phyloP scores from a whole-genome alignment of 2,888 invertebrate species.

The Antitype chi region DNA sequence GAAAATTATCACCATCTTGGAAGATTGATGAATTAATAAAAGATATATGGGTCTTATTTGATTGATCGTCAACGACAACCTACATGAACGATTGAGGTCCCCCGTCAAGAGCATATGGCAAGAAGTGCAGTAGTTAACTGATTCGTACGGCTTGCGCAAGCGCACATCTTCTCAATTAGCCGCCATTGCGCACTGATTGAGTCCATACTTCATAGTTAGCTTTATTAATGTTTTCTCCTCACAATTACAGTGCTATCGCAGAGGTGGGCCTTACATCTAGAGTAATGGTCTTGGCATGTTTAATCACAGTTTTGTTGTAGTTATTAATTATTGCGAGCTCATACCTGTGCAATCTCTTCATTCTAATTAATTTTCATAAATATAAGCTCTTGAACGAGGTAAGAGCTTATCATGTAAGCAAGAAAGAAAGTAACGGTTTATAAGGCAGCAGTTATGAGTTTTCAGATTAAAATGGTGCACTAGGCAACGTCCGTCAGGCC shows the following conservation, averaged over 20 bases:
- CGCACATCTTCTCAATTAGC: slow-evolving; percentile 72
- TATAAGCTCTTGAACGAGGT: slow-evolving; percentile 43
- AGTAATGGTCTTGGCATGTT: slow-evolving; percentile 44
- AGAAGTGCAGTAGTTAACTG: slow-evolving; percentile 43
- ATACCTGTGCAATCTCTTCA: slow-evolving; percentile 54
- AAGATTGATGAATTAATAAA: slow-evolving; percentile 9
- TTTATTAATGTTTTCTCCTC: slow-evolving; percentile 61
- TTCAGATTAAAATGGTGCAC: slow-evolving; percentile 37
- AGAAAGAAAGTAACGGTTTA: slow-evolving; percentile 58
- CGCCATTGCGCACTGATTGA: slow-evolving; percentile 74
- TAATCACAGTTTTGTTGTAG: slow-evolving; percentile 54
- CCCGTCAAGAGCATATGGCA: slow-evolving; percentile 40
- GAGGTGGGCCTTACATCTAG: slow-evolving; percentile 51
- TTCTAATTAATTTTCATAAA: slow-evolving; percentile 61
- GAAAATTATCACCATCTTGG: not conserved
- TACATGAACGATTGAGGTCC: slow-evolving; percentile 30
- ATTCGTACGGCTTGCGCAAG: slow-evolving; percentile 61
- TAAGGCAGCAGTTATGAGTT: slow-evolving; percentile 37
- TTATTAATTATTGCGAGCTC: slow-evolving; percentile 48
- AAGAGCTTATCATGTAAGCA: slow-evolving; percentile 57
- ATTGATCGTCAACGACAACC: not conserved
- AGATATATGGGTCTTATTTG: not conserved
- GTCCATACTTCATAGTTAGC: slow-evolving; percentile 61
- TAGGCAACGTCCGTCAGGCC: slow-evolving; percentile 3
- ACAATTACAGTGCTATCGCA: slow-evolving; percentile 53